phyloP scores from a whole-genome alignment of 2,113 vertebrate genomes.

The Hiodon tergisus region DNA sequence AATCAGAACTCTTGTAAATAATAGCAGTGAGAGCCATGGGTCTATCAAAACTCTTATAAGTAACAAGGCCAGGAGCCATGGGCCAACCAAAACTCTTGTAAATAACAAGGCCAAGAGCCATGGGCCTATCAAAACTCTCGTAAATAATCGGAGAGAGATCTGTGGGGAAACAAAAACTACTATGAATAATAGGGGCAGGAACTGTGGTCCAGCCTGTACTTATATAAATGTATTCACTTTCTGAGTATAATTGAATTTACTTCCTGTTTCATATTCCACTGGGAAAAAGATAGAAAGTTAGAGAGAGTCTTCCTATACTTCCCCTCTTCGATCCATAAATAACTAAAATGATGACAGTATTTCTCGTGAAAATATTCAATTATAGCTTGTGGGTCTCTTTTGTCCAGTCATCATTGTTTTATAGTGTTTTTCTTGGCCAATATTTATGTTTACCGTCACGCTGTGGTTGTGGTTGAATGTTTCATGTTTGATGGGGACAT shows the following conservation, averaged over 20 bases:
- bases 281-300: slow-evolving; percentile 18
- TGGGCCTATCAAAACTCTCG: background rate
- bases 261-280: slow-evolving; percentile 54
- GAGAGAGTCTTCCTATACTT: slow-evolving; percentile 20
- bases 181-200: too few relatives aligned
- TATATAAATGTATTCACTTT: slow-evolving; percentile 66
- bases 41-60: slow-evolving; percentile 10
- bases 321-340: slow-evolving; percentile 47
- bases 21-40: slow-evolving; percentile 34
- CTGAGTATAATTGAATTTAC: slow-evolving; percentile 67
- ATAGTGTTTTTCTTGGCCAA: background rate
- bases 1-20: background rate
- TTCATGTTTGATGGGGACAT: slow-evolving; percentile 11
- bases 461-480: slow-evolving; percentile 34
- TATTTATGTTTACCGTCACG: background rate
- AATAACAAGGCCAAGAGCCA: too few relatives aligned
- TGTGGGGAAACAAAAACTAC: too few relatives aligned
- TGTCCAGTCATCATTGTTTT: slow-evolving; percentile 26
- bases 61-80: too few relatives aligned
- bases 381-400: slow-evolving; percentile 31
- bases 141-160: background rate
- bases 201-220: too few relatives aligned
- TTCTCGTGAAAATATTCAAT: slow-evolving; percentile 3
- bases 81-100: too few relatives aligned
- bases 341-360: slow-evolving; percentile 41